Percentiles rank a stretch among this genome's conserved stretches.
Evolutionary conservation across 2,797 vertebrate genomes (phyloP).

Genomic region (Liasis olivaceus): DNA sequence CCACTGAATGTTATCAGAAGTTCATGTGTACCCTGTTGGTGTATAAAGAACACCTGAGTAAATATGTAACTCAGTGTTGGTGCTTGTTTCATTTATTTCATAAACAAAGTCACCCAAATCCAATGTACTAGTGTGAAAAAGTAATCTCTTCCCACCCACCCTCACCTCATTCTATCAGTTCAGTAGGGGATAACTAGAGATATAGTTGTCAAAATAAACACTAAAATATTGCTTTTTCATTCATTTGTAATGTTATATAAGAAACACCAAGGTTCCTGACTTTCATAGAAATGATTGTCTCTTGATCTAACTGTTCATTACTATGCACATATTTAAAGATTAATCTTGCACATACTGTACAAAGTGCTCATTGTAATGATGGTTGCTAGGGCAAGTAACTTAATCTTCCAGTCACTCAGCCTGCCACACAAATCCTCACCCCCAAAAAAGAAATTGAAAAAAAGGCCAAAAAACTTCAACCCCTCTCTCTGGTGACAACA

Average conservation of each 20-base stretch:
- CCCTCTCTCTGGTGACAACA: neutral
- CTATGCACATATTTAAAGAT: neutral
- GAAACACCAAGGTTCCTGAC: conserved; percentile 23
- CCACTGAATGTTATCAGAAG: neutral
- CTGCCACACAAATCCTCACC: neutral
- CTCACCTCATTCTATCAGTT: neutral
- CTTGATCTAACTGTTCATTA: neutral
- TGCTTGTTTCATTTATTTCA: neutral
- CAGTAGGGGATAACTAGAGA: neutral
- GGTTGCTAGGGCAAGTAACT: neutral
- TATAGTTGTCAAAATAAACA: neutral
- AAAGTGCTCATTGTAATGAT: neutral
- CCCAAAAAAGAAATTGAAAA: neutral
- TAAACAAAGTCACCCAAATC: neutral
- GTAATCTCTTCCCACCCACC: too few species aligned
- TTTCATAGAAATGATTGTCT: neutral
- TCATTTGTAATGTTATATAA: conserved; percentile 12
- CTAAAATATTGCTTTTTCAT: neutral
- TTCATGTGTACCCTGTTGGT: neutral
- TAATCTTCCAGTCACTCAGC: neutral
- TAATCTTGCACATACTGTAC: neutral
- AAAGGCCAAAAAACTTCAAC: neutral
- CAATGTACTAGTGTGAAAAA: neutral
- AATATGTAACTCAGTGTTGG: neutral
- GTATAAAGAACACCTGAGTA: neutral